A percentile compares a stretch with the other conserved stretches of the same genome.
Evolutionary conservation across 2,797 vertebrate genomes (phyloP).

Genomic region (Mus caroli): DNA sequence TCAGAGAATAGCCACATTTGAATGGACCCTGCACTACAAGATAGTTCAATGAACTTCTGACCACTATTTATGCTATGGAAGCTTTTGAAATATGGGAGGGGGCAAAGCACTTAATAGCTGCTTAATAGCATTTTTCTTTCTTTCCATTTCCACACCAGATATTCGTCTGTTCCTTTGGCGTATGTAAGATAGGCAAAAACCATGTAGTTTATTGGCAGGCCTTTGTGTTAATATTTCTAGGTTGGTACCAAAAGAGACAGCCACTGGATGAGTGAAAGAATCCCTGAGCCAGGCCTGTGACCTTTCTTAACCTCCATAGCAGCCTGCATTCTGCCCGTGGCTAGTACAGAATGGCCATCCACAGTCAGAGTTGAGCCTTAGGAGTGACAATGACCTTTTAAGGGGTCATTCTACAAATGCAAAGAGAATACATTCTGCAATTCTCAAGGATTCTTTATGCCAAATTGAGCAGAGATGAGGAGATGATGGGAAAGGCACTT

Average conservation of each 20-base stretch:
- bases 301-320: neutral
- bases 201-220: slow-evolving; percentile 79
- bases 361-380: slow-evolving; percentile 22
- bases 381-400: slow-evolving; percentile 57
- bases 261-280: slow-evolving; percentile 34
- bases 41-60: slow-evolving; percentile 92
- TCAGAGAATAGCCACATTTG: slow-evolving; percentile 90
- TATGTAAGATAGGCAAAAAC: slow-evolving; percentile 86
- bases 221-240: slow-evolving; percentile 84
- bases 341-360: slow-evolving; percentile 17
- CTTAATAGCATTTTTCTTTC: slow-evolving; percentile 87
- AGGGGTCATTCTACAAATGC: slow-evolving; percentile 65
- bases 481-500: slow-evolving; percentile 71
- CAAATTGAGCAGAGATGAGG: slow-evolving; percentile 55
- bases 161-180: slow-evolving; percentile 84
- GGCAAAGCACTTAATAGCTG: slow-evolving; percentile 88
- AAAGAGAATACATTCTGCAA: slow-evolving; percentile 53
- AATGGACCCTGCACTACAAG: slow-evolving; percentile 88
- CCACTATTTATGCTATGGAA: slow-evolving; percentile 89
- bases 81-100: slow-evolving; percentile 87
- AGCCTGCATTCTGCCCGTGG: slow-evolving; percentile 27
- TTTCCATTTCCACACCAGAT: slow-evolving; percentile 74
- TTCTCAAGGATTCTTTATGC: slow-evolving; percentile 65
- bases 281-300: slow-evolving; percentile 35
- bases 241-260: slow-evolving; percentile 73